A percentile compares a stretch with the other conserved stretches of the same genome.
phyloP scores from a whole-genome alignment of 2,888 invertebrate species.

The Crocallis elinguaria region DNA sequence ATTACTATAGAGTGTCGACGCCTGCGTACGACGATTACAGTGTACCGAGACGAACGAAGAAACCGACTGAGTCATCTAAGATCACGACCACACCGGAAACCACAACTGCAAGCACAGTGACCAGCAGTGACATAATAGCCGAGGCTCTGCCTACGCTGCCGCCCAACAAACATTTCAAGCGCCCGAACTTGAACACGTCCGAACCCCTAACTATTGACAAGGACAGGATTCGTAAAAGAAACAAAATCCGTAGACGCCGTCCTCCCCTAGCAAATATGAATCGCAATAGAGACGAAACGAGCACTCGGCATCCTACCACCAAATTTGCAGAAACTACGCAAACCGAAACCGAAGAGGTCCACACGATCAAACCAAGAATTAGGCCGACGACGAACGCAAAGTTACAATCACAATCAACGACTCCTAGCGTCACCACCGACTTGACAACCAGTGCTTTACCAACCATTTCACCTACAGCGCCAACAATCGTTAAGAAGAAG shows the following conservation, averaged over 20 bases:
- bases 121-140: constrained; percentile 54
- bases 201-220: constrained; percentile 54
- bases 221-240: constrained; percentile 72
- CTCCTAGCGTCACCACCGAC: constrained; percentile 73
- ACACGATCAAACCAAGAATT: constrained; percentile 69
- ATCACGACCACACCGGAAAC: constrained; percentile 51
- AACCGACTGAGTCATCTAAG: constrained; percentile 60
- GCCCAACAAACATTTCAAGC: constrained; percentile 76
- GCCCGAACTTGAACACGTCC: constrained; percentile 57
- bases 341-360: constrained; percentile 62
- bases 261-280: constrained; percentile 63
- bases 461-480: constrained; percentile 74
- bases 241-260: constrained; percentile 76
- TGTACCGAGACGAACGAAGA: constrained; percentile 69
- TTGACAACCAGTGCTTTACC: constrained; percentile 77
- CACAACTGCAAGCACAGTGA: constrained; percentile 53
- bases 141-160: constrained; percentile 77
- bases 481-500: constrained; percentile 74
- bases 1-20: constrained; percentile 77
- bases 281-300: constrained; percentile 61
- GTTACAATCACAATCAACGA: constrained; percentile 66
- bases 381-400: constrained; percentile 60
- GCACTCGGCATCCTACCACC: constrained; percentile 40
- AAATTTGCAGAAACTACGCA: constrained; percentile 57
- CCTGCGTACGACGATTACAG: constrained; percentile 66